Conservation (phyloP, 30 jellyfish, hydroid and myxozoan species). For the Pseudorhiza aurosa region DNA sequence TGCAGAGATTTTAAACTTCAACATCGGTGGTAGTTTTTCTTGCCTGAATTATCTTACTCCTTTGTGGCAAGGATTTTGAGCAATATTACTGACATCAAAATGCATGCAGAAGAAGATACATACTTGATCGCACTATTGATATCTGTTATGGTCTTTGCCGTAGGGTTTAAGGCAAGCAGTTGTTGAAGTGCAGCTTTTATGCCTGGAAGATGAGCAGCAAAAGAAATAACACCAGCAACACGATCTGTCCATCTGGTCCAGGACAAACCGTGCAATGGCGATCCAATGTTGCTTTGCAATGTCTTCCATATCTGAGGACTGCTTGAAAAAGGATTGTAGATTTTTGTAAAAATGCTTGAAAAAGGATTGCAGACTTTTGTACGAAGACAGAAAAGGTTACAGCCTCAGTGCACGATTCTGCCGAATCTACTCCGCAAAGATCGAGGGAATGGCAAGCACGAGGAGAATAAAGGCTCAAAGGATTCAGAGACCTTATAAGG, state of each 20-base stretch:
- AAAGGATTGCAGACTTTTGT: conserved; percentile 8
- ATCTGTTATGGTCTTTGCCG: conserved; percentile 41
- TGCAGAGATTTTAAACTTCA: conserved; percentile 42
- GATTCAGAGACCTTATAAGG: conserved; percentile 40
- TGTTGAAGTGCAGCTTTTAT: conserved; percentile 39
- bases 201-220: conserved; percentile 60
- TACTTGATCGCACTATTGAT: conserved; percentile 34
- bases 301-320: conserved; percentile 39
- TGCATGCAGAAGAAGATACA: conserved; percentile 49
- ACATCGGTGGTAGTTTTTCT: conserved; percentile 52
- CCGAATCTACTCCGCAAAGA: conserved; percentile 68
- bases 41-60: conserved; percentile 39
- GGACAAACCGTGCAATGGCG: conserved; percentile 37
- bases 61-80: conserved; percentile 47
- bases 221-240: conserved; percentile 45
- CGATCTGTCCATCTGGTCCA: conserved; percentile 64
- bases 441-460: conserved; percentile 67
- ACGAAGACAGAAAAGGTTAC: conserved; percentile 45
- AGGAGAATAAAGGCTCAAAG: conserved; percentile 40
- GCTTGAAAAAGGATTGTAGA: conserved; percentile 21
- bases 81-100: conserved; percentile 45
- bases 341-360: conserved; percentile 6
- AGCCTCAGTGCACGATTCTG: conserved; percentile 59
- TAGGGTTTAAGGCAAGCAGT: conserved; percentile 29
- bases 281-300: conserved; percentile 34